Evolutionary conservation across 2,888 invertebrate species (phyloP), one percentile per base, ranked within the genome.

Genomic region (Elysia crispata): DNA sequence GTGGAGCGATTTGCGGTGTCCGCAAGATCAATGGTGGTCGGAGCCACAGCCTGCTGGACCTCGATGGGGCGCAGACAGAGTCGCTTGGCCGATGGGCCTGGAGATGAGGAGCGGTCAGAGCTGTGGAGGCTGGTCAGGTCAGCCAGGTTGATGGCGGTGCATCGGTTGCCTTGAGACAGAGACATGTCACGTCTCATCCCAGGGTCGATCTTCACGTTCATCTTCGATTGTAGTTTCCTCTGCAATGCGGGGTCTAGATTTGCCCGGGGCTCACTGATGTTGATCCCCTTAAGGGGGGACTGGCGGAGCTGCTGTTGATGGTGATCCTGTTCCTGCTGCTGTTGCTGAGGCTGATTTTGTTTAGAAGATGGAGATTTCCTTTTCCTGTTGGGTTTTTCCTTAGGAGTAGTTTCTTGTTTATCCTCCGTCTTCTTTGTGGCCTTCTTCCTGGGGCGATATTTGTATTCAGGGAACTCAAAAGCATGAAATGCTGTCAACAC

Each of bases 171-270:
- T 0, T 41, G 41, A 11, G 41, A 41, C 41, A 41, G 41, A 11
- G 41, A 41, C 41, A 80, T 75, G n/a, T 66, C 80, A n/a, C 41
- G 64, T 28, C 70, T 75, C 28, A 80, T 28, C 13, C 76, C 76
- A n/a, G 80, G 76, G 70, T 80, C 80, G 28, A 80, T 80, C 28
- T 79, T 79, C 20, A 73, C 78, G 30, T 79, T 70, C 77, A 72
- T 78, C 49, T 78, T 78, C 1, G 70, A 70, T 31, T 78, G 72
- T 1, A 74, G 67, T 25, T 73, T 64, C n/a, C 54, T 54, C 31
- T 79, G 72, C 50, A 78, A 57, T 18, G 50, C 23, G 6, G 79
- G 79, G 23, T 70, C 70, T 5, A 79, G 57, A 18, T 49, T 79
- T 18, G 66, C 66, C 1, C 79, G 66, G 20, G 79, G 54, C 11